Conservation (phyloP, 1,140 invertebrate species). For the Drosophila obscura region DNA sequence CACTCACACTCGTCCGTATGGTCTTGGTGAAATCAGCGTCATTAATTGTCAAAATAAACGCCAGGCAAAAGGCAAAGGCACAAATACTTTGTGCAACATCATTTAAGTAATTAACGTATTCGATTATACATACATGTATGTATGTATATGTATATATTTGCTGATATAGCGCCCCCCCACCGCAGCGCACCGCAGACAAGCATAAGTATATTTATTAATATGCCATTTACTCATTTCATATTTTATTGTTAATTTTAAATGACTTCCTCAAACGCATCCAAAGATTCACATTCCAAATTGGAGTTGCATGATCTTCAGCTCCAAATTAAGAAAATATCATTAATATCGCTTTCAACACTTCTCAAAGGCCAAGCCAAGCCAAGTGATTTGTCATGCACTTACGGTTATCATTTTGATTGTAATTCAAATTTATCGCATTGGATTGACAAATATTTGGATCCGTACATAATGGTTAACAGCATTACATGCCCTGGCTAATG, state of each 20-base stretch:
- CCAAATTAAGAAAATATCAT: constrained; percentile 5
- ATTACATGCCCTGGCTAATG: constrained; percentile 40
- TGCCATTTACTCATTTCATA: constrained; percentile 31
- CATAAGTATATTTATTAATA: constrained; percentile 44
- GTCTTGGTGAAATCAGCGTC: constrained; percentile 69
- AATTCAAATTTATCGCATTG: neutral
- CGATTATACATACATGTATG: constrained; percentile 45
- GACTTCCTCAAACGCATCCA: constrained; percentile 37
- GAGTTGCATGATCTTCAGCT: constrained; percentile 19
- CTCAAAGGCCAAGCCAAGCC: neutral
- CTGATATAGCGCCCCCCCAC: constrained; percentile 25
- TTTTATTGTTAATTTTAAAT: constrained; percentile 35
- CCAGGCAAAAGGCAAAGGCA: constrained; percentile 18
- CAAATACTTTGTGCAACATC: constrained; percentile 67
- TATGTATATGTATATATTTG: constrained; percentile 21
- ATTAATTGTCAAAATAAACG: constrained; percentile 68
- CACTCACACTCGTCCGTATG: constrained; percentile 11
- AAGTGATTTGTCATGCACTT: constrained; percentile 33
- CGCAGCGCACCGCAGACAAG: constrained; percentile 26
- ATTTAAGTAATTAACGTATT: constrained; percentile 69
- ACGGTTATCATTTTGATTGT: constrained; percentile 10
- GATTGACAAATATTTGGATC: constrained; percentile 18
- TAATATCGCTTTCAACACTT: constrained; percentile 15
- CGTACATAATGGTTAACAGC: neutral
- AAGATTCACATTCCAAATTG: neutral